Evolutionary conservation across 2,113 vertebrate genomes (phyloP), one percentile per base, ranked within the genome.

Genomic region (Paradoxurus hermaphroditus): DNA sequence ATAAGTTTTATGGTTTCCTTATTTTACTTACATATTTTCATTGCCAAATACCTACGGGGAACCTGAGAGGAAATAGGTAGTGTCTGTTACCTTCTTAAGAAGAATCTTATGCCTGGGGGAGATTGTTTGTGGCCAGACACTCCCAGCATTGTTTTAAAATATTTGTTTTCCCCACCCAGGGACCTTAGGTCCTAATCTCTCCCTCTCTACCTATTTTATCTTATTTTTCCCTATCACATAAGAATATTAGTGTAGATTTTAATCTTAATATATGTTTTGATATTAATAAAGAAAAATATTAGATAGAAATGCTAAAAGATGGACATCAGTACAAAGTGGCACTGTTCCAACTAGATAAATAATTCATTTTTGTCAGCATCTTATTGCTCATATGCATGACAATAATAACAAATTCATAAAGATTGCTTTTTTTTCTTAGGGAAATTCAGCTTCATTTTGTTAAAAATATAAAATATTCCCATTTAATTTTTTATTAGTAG

Each of bases 171-270:
- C 49, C 11, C 49, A 49, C 49, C 13, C 49, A 49, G 49, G 11
- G 8, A 49, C 49, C 49, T 49, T 12, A 49, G 49, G 10, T 49
- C 49, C 49, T 49, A 49, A 49, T 12, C 49, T 49, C 13, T 49
- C 49, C 49, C 10, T 49, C 49, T 49, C 49, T 49, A 14, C 8
- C 49, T 49, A 49, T 49, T 49, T 49, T 49, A 49, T 49, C 10
- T 12, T 49, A 9, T 49, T 12, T 49, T 49, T 49, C 12, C 49
- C 49, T 49, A 49, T 49, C 49, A 49, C 49, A 49, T 49, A 49
- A 49, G 84, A 95, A 93, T 67, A 72, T 63, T 92, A 92, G 73
- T 36, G 95, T 98, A 84, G 3, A 53, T 97, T 41, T 56, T 81
- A 83, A 92, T 97, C 84, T 92, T 91, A 92, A 77, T 0, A 4